Base-by-base conservation (phyloP, 2,888 invertebrate genomes). In the Diachrysia chrysitis region DNA sequence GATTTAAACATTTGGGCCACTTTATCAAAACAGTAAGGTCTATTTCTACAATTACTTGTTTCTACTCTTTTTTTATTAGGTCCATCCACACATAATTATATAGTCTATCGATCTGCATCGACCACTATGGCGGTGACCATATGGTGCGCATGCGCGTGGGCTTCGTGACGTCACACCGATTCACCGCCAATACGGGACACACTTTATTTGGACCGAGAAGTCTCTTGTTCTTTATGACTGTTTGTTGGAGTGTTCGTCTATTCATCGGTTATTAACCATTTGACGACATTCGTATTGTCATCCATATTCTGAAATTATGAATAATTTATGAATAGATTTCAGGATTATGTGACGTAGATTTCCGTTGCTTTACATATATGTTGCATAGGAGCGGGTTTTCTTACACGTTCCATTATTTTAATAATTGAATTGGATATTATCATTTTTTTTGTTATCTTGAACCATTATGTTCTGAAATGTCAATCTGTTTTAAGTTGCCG, bases 161-260 rank as follows among this genome's bases (percentile, higher is more conserved):
- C 84, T 73, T 6, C 35, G 77, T 90, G 90, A 92, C 92, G 92
- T 91, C 92, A 92, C 14, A 32, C 58, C 88, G 90, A 90, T 91
- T 92, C 92, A 89, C 86, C 64, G 71, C 83, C 86, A 78, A 79
- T 83, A 81, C 69, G 84, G 83, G 68, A 51, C 58, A 48, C 54
- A 58, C 80, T 83, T 69, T 79, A 83, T 85, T 85, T 82, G 84
- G 86, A 59, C 48, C 73, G 65, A 56, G n/a, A 59, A 60, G 74
- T 59, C 63, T 58, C 63, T 60, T 64, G 61, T 57, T 62, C 64
- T 42, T n/a, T 42, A 21, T 21, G 48, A 51, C 19, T 51, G 48
- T 12, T n/a, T 51, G 21, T 51, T 51, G 12, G 48, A 19, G 10
- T 51, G 12, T 51, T 21, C 12, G 48, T 51, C 48, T 21, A 19